Evolutionary conservation across 2,888 invertebrate genomes (phyloP), one percentile per base, ranked within the genome.

Genomic region (Phengaris arion): DNA sequence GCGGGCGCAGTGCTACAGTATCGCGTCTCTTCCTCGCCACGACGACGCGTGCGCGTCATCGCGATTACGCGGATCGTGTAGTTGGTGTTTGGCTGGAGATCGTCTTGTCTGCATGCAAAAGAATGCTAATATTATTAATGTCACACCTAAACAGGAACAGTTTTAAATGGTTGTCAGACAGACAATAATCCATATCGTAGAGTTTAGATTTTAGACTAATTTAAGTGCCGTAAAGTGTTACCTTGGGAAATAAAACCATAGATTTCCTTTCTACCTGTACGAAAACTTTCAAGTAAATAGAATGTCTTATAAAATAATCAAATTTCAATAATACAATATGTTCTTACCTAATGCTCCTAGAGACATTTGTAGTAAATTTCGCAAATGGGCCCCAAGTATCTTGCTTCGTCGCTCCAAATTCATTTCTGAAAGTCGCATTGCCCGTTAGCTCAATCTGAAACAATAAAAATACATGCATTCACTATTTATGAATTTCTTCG

Each of bases 61-160:
- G 96, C 97, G 76, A 96, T 96, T 76, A 98, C 94, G 0, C 94
- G 94, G 51, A 97, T 96, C 13, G 96, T 96, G 87, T 97, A 98
- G 86, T 97, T 96, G 0, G 98, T 98, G 87, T 98, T 98, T 5
- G 98, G 95, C 75, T 96, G 95, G 54, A 97, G 94, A 72, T 96
- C 95, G 81, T 96, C 95, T 83, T 96, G 96, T 77, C 93, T 91
- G 81, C 0, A 51, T 64, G 51, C 5, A 15, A 68, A 54, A 4
- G 46, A 51, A 64, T 8, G 35, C 12, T 45, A 15, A 46, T 72
- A 57, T 22, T 55, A 35, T 57, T 13, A 5, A n/a, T 35, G 35
- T 4, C 3, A 35, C 35, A 22, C 22, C 22, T 22, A 22, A 22
- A 48, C 48, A 48, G 48, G 48, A 48, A 4, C 48, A 6, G 48